Evolutionary conservation across 2,888 invertebrate species (phyloP).

Genomic region (Limnephilus lunatus): DNA sequence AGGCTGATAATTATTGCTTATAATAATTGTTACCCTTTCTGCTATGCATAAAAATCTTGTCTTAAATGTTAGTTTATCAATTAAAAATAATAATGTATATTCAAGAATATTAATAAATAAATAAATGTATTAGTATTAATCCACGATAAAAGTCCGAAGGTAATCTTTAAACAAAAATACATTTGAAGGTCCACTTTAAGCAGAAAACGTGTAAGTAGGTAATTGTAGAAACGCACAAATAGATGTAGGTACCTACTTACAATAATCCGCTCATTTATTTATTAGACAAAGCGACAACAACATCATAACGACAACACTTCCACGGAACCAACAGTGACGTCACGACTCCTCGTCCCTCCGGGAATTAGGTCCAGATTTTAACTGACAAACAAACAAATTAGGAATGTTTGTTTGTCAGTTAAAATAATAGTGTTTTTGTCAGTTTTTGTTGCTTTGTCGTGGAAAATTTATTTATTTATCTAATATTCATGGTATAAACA

Average conservation of each 20-base stretch:
- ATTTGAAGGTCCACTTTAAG: not conserved
- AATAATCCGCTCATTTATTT: not conserved
- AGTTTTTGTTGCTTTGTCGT: not conserved
- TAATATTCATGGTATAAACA: too few species aligned
- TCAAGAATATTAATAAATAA: too few species aligned
- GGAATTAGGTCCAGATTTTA: not conserved
- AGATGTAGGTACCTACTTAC: not conserved
- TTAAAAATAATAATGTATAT: too few species aligned
- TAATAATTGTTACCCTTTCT: too few species aligned
- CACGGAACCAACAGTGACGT: not conserved
- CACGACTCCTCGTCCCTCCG: not conserved
- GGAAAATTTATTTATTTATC: too few species aligned
- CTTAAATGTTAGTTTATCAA: too few species aligned
- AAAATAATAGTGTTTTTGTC: not conserved
- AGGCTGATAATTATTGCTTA: too few species aligned
- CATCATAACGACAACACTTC: not conserved
- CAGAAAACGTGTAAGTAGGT: not conserved
- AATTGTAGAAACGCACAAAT: too few species aligned
- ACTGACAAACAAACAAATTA: not conserved
- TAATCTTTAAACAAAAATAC: not conserved
- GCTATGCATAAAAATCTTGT: too few species aligned
- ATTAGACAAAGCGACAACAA: not conserved
- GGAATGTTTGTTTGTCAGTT: not conserved
- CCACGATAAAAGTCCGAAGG: too few species aligned
- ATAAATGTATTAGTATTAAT: too few species aligned